These are phyloP conservation scores for Gobio occitaniae DNA, from an alignment of 2,797 vertebrate genomes.

Conservation along the genomic window DNA sequence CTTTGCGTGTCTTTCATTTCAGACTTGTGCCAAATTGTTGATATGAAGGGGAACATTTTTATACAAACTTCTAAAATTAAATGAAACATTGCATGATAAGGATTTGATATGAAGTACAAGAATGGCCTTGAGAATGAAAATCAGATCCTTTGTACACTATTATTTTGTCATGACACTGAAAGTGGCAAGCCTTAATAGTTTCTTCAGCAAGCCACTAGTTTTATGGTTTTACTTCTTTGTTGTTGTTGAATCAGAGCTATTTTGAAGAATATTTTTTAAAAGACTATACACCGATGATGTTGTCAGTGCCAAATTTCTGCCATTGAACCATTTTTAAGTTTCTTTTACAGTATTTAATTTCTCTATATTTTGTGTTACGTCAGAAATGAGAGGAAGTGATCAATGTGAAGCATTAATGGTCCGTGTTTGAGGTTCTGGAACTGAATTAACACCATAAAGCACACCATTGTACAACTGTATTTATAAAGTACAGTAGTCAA, in stretches of 20 bases:
- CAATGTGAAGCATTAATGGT: slow-evolving; percentile 11
- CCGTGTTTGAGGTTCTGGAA: slow-evolving; percentile 18
- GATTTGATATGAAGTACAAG: slow-evolving; percentile 65
- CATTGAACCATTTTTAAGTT: slow-evolving; percentile 3
- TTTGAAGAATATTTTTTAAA: slow-evolving; percentile 2
- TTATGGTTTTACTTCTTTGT: background rate
- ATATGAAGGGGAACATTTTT: slow-evolving; percentile 43
- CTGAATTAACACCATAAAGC: slow-evolving; percentile 38
- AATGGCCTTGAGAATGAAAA: slow-evolving; percentile 57
- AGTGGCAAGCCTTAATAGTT: slow-evolving; percentile 44
- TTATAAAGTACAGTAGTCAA: slow-evolving; percentile 54
- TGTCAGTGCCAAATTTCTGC: slow-evolving; percentile 35
- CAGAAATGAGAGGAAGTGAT: slow-evolving; percentile 11
- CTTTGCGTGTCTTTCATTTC: slow-evolving; percentile 68
- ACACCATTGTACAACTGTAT: slow-evolving; percentile 46
- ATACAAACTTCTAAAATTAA: slow-evolving; percentile 64
- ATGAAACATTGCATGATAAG: slow-evolving; percentile 77
- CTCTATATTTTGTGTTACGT: slow-evolving; percentile 18
- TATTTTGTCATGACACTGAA: slow-evolving; percentile 39
- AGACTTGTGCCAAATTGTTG: slow-evolving; percentile 73
- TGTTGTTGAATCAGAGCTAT: slow-evolving; percentile 8
- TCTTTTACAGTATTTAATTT: background rate
- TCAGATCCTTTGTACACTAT: slow-evolving; percentile 41
- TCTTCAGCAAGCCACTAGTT: slow-evolving; percentile 44
- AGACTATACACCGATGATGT: background rate